Percentiles rank a stretch among this genome's conserved stretches.
Evolutionary conservation across 2,888 invertebrate species (phyloP).

Genomic region (Dioctria linearis): DNA sequence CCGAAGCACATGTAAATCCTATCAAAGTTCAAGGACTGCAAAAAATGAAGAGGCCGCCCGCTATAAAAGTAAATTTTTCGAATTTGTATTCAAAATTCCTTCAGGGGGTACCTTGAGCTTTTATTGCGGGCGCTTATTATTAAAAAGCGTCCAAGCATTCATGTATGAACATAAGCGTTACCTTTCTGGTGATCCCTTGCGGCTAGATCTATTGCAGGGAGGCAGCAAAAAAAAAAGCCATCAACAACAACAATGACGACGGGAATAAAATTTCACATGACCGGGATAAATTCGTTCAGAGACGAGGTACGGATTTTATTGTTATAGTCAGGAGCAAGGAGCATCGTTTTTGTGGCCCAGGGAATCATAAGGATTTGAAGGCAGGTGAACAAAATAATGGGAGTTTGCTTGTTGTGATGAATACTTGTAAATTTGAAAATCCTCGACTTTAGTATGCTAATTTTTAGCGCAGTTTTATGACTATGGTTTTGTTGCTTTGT

Average conservation of each 20-base stretch:
- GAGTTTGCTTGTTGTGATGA: not conserved
- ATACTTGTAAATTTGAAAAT: constrained; percentile 12
- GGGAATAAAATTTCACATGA: constrained; percentile 30
- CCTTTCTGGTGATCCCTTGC: constrained; percentile 43
- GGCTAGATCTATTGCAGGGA: constrained; percentile 32
- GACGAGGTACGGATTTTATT: constrained; percentile 18
- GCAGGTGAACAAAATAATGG: not conserved
- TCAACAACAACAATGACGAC: constrained; percentile 37
- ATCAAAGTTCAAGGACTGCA: not conserved
- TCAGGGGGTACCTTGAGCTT: constrained; percentile 52
- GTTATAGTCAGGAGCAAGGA: constrained; percentile 17
- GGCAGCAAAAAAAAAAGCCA: constrained; percentile 23
- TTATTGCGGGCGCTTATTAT: constrained; percentile 61
- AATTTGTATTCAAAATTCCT: constrained; percentile 54
- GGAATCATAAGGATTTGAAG: not conserved
- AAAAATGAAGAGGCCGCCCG: constrained; percentile 17
- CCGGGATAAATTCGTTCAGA: constrained; percentile 33
- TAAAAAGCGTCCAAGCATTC: constrained; percentile 63
- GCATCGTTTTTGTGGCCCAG: constrained; percentile 19
- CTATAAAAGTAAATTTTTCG: constrained; percentile 47
- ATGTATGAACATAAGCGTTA: constrained; percentile 61
- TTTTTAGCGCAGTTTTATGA: constrained; percentile 10
- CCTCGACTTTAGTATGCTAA: constrained; percentile 6
- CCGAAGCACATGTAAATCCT: not conserved
- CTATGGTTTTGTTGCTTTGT: not conserved